phyloP scores from a whole-genome alignment of 2,113 vertebrate species.

The Atlantisia rogersi region DNA sequence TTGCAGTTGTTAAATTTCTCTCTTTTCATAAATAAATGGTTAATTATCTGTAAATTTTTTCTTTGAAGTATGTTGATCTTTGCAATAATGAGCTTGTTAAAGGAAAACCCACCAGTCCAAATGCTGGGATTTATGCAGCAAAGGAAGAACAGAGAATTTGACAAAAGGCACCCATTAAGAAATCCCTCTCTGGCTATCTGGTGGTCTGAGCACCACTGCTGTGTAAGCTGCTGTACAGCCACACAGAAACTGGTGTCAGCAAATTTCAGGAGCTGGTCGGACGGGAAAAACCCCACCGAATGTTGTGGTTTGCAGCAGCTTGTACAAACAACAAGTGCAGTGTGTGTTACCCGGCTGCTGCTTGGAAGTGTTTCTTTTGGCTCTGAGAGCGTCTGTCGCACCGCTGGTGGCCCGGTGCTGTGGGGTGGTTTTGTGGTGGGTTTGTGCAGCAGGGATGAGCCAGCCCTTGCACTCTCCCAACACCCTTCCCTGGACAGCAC shows the following conservation, averaged over 20 bases:
- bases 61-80: not conserved
- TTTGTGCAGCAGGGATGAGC: rapidly evolving
- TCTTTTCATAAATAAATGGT: not conserved
- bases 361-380: not conserved
- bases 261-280: not conserved
- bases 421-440: not conserved
- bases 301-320: not conserved
- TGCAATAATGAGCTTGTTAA: not conserved
- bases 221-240: not conserved
- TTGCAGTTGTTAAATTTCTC: not conserved
- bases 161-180: not conserved
- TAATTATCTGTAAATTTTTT: not conserved
- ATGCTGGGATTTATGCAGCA: not conserved
- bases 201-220: not conserved
- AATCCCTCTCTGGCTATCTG: not conserved
- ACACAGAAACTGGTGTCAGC: not conserved
- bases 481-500: rapidly evolving
- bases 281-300: not conserved
- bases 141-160: not conserved
- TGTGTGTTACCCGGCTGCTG: constrained; percentile 6
- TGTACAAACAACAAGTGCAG: not conserved
- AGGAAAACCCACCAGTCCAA: not conserved
- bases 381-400: rapidly evolving
- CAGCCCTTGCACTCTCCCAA: rapidly evolving
- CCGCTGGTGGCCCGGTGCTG: not conserved